A percentile compares a stretch with the other conserved stretches of the same genome.
Conservation (phyloP, 2,888 invertebrate species). For the Andrena fulva region DNA sequence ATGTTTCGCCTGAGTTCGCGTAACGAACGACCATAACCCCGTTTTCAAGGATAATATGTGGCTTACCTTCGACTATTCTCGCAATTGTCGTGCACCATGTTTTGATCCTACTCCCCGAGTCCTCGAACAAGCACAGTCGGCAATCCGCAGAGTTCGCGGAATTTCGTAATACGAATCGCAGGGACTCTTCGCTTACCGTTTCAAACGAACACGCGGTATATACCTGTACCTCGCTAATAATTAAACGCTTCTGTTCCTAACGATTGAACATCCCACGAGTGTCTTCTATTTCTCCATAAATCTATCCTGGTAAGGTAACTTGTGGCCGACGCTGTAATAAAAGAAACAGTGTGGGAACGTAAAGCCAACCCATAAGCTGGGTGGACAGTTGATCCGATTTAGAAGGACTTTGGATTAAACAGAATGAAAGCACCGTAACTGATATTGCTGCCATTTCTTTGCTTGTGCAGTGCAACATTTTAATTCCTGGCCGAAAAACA, state of each 20-base stretch:
- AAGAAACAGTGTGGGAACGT: neutral
- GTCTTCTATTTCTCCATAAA: no score
- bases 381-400: neutral
- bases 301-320: neutral
- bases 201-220: neutral
- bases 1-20: constrained; percentile 65
- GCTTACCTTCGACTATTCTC: constrained; percentile 59
- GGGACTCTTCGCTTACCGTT: constrained; percentile 25
- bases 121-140: constrained; percentile 48
- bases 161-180: constrained; percentile 43
- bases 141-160: constrained; percentile 38
- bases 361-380: neutral
- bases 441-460: no score
- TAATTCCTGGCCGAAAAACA: no score
- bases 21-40: constrained; percentile 55
- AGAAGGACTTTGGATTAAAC: neutral
- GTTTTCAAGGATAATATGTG: constrained; percentile 52
- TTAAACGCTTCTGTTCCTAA: neutral
- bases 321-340: neutral
- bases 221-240: constrained; percentile 1
- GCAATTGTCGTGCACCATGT: constrained; percentile 49
- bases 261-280: neutral
- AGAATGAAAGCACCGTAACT: neutral
- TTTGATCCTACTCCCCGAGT: constrained; percentile 18
- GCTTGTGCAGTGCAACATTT: no score